Base-by-base conservation (phyloP, 2,113 vertebrate genomes). In the Progne subis region DNA sequence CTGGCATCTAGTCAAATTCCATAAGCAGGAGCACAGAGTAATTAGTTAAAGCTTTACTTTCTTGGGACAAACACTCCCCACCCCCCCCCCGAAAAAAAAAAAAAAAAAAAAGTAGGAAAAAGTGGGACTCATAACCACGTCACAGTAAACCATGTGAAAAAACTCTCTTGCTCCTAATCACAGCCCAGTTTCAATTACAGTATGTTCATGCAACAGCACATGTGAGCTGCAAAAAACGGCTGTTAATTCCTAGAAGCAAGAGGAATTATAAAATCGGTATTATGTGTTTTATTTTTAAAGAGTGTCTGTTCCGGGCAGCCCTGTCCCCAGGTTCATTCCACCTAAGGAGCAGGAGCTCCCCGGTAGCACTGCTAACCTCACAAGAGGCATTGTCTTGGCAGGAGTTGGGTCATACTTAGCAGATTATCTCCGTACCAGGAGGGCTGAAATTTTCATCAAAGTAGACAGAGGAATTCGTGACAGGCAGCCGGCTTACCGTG, bases 371-470 rank as follows among this genome's bases (percentile, higher is more conserved):
- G 49, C 81, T 87, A 37, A 69, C 63, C 71, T 90, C 65, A 85
- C 91, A 91, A 65, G 81, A 49, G 67, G 70, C 71, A 75, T 65
- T 95, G 89, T 59, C 70, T 82, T 72, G 84, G 84, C 84, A 85
- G 84, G 37, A 91, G 15, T 44, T 79, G 50, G 77, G 94, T 95
- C 93, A 94, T 76, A 90, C 87, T 91, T 95, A 94, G 70, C 84
- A 89, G 94, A 89, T 90, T 91, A 91, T 80, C 84, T 88, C 82
- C 21, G 28, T 94, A 87, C 84, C 78, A 96, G 93, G 78, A 95
- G 74, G 78, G 75, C 46, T 90, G 86, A 39, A 77, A 65, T 77
- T 93, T 86, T 46, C 68, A 80, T 90, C 67, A 61, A 80, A 88
- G 87, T 34, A 69, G 81, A 94, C 3, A 69, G 85, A 9, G 79